Percentiles rank a stretch among this genome's conserved stretches.
phyloP scores from a whole-genome alignment of 2,797 vertebrate genomes.

The Lacerta bilineata region DNA sequence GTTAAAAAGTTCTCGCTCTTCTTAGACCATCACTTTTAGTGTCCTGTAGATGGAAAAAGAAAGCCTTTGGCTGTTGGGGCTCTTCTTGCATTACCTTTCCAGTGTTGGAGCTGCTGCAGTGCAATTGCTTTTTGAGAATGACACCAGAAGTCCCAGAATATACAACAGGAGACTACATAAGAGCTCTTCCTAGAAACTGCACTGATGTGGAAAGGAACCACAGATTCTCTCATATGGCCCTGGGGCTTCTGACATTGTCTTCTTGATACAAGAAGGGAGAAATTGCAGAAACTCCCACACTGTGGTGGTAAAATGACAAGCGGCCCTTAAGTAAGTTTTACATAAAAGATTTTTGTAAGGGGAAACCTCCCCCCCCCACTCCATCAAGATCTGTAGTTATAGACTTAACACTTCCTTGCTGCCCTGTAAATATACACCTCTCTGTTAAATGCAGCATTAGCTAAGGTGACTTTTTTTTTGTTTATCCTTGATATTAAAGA shows the following conservation, averaged over 20 bases:
- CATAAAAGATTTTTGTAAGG: too few species aligned
- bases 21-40: neutral
- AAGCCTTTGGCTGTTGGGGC: neutral
- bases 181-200: neutral
- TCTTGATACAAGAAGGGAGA: neutral
- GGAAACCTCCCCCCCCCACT: too few species aligned
- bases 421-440: conserved; percentile 11
- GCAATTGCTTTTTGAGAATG: neutral
- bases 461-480: conserved; percentile 66
- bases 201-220: neutral
- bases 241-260: neutral
- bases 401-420: conserved; percentile 28
- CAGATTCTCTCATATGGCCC: neutral
- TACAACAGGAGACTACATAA: neutral
- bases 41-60: neutral
- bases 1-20: neutral
- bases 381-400: neutral
- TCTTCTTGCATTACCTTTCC: neutral
- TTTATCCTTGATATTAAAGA: conserved; percentile 72
- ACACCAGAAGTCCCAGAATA: neutral
- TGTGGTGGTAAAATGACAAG: neutral
- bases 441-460: conserved; percentile 46
- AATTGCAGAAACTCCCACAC: neutral
- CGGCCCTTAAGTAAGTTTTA: too few species aligned
- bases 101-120: neutral